phyloP scores from a whole-genome alignment of 2,797 vertebrate species.

The Sarcoramphus papa region DNA sequence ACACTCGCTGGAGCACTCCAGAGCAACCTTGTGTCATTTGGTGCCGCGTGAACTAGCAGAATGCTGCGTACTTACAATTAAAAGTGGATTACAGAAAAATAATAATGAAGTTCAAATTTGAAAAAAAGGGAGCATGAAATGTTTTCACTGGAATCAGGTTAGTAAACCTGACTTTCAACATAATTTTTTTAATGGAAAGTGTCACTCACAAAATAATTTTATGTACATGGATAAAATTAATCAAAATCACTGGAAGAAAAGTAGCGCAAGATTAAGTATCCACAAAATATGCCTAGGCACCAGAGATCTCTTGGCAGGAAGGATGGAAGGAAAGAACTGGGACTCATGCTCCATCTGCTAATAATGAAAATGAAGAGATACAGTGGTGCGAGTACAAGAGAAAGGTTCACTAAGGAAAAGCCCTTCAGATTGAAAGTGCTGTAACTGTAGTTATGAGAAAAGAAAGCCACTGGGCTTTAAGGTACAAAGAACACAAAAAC shows the following conservation, averaged over 20 bases:
- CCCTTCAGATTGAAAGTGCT: background rate
- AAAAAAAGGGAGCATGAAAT: background rate
- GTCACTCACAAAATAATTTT: slow-evolving; percentile 9
- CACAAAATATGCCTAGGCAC: background rate
- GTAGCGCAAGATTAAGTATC: background rate
- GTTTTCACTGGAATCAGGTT: background rate
- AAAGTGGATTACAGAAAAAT: slow-evolving; percentile 10
- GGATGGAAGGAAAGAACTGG: background rate
- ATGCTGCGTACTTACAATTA: background rate
- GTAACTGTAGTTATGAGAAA: background rate
- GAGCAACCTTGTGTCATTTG: background rate
- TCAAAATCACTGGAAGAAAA: background rate
- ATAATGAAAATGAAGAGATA: slow-evolving; percentile 9
- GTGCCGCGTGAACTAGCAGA: background rate
- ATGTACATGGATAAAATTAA: slow-evolving; percentile 4
- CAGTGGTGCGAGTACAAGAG: background rate
- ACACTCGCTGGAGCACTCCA: background rate
- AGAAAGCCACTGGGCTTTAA: background rate
- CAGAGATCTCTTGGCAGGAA: slow-evolving; percentile 17
- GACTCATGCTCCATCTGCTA: slow-evolving; percentile 9
- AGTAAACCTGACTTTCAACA: background rate
- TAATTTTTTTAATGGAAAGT: background rate
- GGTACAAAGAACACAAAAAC: background rate
- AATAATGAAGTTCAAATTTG: background rate
- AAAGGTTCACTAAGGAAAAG: background rate